Evolutionary conservation across 2,113 vertebrate species (phyloP).

Genomic region (Trematomus loennbergii): DNA sequence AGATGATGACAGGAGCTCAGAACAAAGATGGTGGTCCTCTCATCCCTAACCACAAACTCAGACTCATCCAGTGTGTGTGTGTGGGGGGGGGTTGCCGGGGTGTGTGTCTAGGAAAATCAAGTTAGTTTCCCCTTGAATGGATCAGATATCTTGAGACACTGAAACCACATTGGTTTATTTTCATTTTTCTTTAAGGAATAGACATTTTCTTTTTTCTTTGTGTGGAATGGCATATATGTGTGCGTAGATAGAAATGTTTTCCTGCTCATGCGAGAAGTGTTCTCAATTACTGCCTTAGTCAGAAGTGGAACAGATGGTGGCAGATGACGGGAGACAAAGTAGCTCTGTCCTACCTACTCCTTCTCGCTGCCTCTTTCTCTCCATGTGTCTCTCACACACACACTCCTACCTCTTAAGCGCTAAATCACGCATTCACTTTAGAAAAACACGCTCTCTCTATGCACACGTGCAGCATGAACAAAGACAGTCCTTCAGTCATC

Average conservation of each 20-base stretch:
- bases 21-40: conserved; percentile 78
- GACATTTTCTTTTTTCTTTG: conserved; percentile 67
- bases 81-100: conserved; percentile 7
- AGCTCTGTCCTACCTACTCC: conserved; percentile 77
- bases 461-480: conserved; percentile 57
- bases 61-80: conserved; percentile 50
- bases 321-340: conserved; percentile 82
- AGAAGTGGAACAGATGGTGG: conserved; percentile 87
- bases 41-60: conserved; percentile 59
- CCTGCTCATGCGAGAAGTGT: conserved; percentile 84
- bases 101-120: conserved; percentile 48
- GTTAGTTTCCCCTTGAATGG: conserved; percentile 65
- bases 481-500: conserved; percentile 72
- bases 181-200: conserved; percentile 74
- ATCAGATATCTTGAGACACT: conserved; percentile 71
- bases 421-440: conserved; percentile 58
- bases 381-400: conserved; percentile 22
- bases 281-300: conserved; percentile 83
- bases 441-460: conserved; percentile 38
- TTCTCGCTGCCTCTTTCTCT: conserved; percentile 32
- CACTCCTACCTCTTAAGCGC: conserved; percentile 42
- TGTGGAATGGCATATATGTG: conserved; percentile 20
- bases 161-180: conserved; percentile 79
- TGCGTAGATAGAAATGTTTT: conserved; percentile 80
- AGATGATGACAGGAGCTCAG: conserved; percentile 71